phyloP scores from a whole-genome alignment of 2,113 vertebrate species.

The Oreochromis niloticus region DNA sequence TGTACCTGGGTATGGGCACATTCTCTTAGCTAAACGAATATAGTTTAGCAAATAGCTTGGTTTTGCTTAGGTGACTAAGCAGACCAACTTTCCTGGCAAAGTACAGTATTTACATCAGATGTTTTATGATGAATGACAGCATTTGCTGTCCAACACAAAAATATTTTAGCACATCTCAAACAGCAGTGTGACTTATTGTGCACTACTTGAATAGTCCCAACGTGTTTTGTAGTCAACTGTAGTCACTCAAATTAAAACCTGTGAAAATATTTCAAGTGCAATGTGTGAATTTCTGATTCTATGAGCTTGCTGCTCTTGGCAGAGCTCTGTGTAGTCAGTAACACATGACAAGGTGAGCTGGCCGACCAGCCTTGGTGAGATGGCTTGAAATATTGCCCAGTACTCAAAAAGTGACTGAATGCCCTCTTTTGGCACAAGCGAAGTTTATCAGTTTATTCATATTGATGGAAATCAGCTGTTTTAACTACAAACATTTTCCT shows the following conservation, averaged over 20 bases:
- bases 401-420: neutral
- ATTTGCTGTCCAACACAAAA: neutral
- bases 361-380: neutral
- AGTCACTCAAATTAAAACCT: neutral
- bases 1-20: neutral
- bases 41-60: neutral
- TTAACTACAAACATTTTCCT: neutral
- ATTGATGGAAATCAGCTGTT: neutral
- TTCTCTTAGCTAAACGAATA: neutral
- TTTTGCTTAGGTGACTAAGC: neutral
- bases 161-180: neutral
- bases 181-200: neutral
- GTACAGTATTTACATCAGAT: neutral
- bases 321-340: neutral
- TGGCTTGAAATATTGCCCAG: neutral
- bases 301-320: neutral
- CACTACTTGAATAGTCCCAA: neutral
- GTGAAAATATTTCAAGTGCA: constrained; percentile 1
- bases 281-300: neutral
- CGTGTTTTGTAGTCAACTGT: neutral
- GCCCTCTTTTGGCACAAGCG: neutral
- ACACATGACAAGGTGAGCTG: constrained; percentile 16
- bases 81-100: neutral
- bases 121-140: neutral
- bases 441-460: neutral